Evolutionary conservation across 2,113 vertebrate genomes (phyloP), one percentile per base, ranked within the genome.

Genomic region (Sceloporus undulatus): DNA sequence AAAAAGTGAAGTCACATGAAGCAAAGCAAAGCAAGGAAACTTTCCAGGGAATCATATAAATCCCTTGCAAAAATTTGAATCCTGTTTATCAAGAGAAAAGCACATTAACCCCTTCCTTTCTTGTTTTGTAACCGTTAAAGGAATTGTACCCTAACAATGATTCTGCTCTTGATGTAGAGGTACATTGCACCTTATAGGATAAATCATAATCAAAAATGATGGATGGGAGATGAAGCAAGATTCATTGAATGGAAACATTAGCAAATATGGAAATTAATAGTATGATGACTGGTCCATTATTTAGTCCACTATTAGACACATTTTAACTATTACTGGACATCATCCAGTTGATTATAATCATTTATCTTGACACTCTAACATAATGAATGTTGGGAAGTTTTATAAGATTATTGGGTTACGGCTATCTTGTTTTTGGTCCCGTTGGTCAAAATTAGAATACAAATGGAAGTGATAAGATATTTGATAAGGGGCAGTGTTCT

Each of bases 1-100:
- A 81, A 81, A 40, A 66, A 82, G 23, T 52, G 1, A 38, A 34
- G 56, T 19, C 18, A 65, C 56, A 81, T 62, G 21, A 68, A 23
- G 9, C 38, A 42, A 68, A 66, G 14, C n/a, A 68, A 40, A 42
- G 59, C 79, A 23, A 34, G 7, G n/a, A 62, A 9, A 16, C 19
- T 82, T 82, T 82, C 59, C 34, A 81, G 79, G n/a, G 19, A 38
- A 25, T 65, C 80, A 68, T 38, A 68, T 82, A 68, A 82, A 82
- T 68, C 34, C 19, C n/a, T 59, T 82, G 62, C 59, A 82, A 65
- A 68, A 68, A 40, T 16, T 38, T 25, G 62, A 68, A 82, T 82
- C 34, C 62, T 82, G n/a, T 82, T 82, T 68, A 42, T 40, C 21
- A 82, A 34, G 9, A 81, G 10, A 68, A 82, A 42, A 68, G 18